Conservation (phyloP, 2,797 vertebrate species). For the Rhabdomys pumilio region DNA sequence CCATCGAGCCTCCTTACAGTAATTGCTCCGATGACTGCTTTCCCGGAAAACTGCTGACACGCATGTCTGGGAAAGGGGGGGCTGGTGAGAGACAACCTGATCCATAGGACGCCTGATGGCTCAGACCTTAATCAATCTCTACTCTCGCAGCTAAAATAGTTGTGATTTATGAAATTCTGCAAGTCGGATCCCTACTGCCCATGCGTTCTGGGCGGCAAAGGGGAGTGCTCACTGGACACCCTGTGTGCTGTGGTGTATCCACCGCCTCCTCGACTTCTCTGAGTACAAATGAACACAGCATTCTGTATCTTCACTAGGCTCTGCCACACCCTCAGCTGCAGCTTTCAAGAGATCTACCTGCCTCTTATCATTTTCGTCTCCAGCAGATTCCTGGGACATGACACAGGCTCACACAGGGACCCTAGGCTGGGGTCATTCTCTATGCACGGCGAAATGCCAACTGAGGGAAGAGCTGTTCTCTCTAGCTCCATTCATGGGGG, state of each 20-base stretch:
- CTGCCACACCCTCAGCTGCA: not conserved
- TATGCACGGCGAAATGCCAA: fast-evolving
- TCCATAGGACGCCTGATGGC: not conserved
- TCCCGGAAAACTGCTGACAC: slow-evolving; percentile 81
- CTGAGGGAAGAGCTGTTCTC: not conserved
- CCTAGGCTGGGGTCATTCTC: not conserved
- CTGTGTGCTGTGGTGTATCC: not conserved
- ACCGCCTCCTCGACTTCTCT: not conserved
- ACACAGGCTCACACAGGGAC: fast-evolving
- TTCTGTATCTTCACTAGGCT: fast-evolving
- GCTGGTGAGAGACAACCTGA: not conserved
- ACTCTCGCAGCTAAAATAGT: slow-evolving; percentile 42
- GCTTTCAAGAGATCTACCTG: fast-evolving
- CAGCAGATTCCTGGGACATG: not conserved
- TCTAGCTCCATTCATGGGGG: not conserved
- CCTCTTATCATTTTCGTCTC: fast-evolving
- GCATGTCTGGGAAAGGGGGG: not conserved
- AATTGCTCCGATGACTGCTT: not conserved
- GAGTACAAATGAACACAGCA: not conserved
- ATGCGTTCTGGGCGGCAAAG: fast-evolving
- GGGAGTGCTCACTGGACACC: not conserved
- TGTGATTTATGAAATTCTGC: slow-evolving; percentile 41
- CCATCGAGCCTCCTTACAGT: not conserved
- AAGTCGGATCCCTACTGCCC: not conserved
- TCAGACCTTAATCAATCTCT: slow-evolving; percentile 55